Percentiles rank a stretch among this genome's conserved stretches.
Conservation (phyloP, 92 coral and sea anemone genomes). For the Bergia puertoricense region DNA sequence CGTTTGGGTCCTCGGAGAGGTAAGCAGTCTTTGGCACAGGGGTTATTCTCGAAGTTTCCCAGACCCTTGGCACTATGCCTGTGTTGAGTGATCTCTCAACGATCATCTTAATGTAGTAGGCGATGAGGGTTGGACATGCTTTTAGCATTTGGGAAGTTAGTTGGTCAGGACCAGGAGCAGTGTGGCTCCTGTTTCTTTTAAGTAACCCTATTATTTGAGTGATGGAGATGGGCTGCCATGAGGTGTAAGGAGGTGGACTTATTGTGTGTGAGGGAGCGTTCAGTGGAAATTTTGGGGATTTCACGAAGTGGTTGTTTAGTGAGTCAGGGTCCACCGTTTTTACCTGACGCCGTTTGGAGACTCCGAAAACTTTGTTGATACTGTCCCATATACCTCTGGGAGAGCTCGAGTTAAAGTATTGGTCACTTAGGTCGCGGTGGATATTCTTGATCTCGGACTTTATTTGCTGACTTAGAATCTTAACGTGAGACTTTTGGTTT, state of each 20-base stretch:
- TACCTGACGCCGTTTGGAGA: too few species aligned
- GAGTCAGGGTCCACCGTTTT: neutral
- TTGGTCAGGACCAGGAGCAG: too few species aligned
- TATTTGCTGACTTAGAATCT: neutral
- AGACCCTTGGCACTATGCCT: neutral
- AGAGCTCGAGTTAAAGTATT: neutral
- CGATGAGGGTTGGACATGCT: too few species aligned
- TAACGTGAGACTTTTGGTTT: too few species aligned
- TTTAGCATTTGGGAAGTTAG: too few species aligned
- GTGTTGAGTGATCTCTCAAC: neutral
- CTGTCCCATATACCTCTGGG: neutral
- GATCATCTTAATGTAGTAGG: too few species aligned
- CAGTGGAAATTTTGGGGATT: too few species aligned
- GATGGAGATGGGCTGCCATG: too few species aligned
- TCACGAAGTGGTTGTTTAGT: neutral
- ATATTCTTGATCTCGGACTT: neutral
- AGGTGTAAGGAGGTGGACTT: too few species aligned
- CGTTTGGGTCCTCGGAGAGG: neutral
- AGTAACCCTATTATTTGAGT: too few species aligned
- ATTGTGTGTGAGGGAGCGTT: too few species aligned
- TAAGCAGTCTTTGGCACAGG: neutral
- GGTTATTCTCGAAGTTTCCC: neutral
- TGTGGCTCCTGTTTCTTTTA: too few species aligned
- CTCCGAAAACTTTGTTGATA: neutral
- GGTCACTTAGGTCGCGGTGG: neutral